Percentiles rank a stretch among this genome's conserved stretches.
Conservation (phyloP, 1,140 invertebrate species). For the Brachionus koreanus region DNA sequence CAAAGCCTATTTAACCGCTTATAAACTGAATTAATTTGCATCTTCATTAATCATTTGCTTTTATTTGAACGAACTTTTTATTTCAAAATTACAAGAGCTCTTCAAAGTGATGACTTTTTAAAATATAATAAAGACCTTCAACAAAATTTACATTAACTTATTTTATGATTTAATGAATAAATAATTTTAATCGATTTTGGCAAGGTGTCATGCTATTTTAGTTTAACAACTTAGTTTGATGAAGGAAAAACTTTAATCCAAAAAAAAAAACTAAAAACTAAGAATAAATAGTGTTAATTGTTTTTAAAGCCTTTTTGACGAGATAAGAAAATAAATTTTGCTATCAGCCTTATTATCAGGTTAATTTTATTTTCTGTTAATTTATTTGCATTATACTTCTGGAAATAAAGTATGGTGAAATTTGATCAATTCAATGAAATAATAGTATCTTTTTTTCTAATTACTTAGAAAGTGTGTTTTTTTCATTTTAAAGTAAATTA, state of each 20-base stretch:
- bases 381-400: not conserved
- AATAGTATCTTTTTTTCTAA: not conserved
- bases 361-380: not conserved
- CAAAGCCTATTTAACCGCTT: not conserved
- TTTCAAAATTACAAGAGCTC: not conserved
- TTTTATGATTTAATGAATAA: not conserved
- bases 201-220: not conserved
- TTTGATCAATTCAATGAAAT: not conserved
- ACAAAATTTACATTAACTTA: not conserved
- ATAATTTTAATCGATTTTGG: not conserved
- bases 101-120: not conserved
- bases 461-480: not conserved
- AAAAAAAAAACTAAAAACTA: not conserved
- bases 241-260: not conserved
- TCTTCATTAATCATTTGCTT: constrained; percentile 33
- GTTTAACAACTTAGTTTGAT: not conserved
- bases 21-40: constrained; percentile 21
- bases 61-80: not conserved
- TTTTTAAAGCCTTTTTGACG: not conserved
- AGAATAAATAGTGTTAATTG: not conserved
- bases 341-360: not conserved
- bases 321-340: not conserved
- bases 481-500: not conserved
- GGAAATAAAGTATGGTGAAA: not conserved
- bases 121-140: not conserved